A percentile compares a stretch with the other conserved stretches of the same genome.
Conservation (phyloP, 2,113 vertebrate genomes). For the Varanus salvator region DNA sequence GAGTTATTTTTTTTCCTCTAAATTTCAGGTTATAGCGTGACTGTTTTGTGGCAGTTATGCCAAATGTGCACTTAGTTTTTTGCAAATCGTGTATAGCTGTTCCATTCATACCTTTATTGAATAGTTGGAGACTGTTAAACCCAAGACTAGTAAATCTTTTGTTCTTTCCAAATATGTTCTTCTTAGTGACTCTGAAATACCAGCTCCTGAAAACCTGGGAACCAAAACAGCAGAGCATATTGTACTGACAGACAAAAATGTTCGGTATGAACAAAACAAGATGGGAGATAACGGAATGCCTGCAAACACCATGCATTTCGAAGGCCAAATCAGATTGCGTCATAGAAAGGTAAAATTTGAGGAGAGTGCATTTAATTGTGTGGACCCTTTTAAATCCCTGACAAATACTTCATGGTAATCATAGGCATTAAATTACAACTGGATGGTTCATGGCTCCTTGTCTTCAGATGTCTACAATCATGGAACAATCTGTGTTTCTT, state of each 20-base stretch:
- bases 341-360: conserved; percentile 61
- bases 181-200: conserved; percentile 74
- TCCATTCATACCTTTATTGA: background rate
- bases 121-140: background rate
- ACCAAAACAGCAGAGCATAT: conserved; percentile 62
- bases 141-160: background rate
- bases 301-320: conserved; percentile 23
- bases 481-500: background rate
- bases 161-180: conserved; percentile 28
- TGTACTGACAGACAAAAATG: conserved; percentile 51
- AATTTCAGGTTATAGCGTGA: background rate
- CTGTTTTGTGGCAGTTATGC: background rate
- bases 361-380: background rate
- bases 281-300: conserved; percentile 45
- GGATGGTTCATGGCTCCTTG: background rate
- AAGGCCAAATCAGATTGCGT: conserved; percentile 20
- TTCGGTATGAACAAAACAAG: conserved; percentile 60
- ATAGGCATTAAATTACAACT: background rate
- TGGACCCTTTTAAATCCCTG: background rate
- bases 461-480: background rate
- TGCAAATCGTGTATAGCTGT: background rate
- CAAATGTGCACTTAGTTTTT: conserved; percentile 18
- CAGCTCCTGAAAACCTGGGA: conserved; percentile 63
- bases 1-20: background rate
- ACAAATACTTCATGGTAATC: background rate